phyloP scores from a whole-genome alignment of 2,888 invertebrate genomes.

The Cistogaster globosa region DNA sequence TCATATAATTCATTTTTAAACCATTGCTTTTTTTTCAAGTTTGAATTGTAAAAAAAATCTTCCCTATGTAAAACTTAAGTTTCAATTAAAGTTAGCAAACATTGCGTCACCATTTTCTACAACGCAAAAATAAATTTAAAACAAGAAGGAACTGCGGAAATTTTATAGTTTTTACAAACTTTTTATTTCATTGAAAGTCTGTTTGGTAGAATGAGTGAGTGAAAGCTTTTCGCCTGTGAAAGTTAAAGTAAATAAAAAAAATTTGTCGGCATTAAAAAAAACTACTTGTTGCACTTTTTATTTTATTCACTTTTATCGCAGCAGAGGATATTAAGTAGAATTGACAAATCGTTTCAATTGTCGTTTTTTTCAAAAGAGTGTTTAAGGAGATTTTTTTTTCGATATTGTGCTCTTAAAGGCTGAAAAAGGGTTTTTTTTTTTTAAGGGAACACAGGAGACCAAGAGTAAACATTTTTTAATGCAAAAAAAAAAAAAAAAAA shows the following conservation, averaged over 20 bases:
- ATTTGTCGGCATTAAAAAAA: conserved; percentile 66
- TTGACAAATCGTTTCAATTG: not conserved
- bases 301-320: conserved; percentile 6
- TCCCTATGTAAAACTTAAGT: too few species aligned
- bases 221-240: conserved; percentile 27
- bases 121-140: too few species aligned
- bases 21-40: too few species aligned
- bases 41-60: too few species aligned
- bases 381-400: not conserved
- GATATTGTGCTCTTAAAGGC: not conserved
- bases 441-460: not conserved
- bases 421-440: not conserved
- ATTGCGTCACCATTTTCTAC: too few species aligned
- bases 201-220: not conserved
- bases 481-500: not conserved
- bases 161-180: conserved; percentile 4
- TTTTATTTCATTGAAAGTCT: conserved; percentile 40
- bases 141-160: conserved; percentile 7
- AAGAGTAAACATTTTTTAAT: not conserved
- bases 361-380: not conserved
- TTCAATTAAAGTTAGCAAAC: too few species aligned
- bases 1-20: too few species aligned
- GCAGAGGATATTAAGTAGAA: not conserved
- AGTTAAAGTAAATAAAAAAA: conserved; percentile 52
- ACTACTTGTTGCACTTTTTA: conserved; percentile 74